Evolutionary conservation across 1,140 invertebrate genomes (phyloP).

Genomic region (Brachionus sp.): DNA sequence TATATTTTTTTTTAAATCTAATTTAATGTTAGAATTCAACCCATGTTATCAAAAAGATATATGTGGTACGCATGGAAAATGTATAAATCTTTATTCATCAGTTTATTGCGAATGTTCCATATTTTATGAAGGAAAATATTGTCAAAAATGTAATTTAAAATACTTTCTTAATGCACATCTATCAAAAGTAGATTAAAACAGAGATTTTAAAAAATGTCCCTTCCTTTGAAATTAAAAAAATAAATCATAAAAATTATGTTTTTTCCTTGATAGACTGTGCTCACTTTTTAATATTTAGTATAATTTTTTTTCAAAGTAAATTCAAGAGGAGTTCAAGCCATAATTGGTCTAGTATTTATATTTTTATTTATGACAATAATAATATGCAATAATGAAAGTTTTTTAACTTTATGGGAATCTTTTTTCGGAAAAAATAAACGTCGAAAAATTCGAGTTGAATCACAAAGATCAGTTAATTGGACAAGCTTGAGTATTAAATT

Average conservation of each 20-base stretch:
- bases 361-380: background rate
- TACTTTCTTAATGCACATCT: background rate
- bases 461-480: constrained; percentile 26
- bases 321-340: constrained; percentile 32
- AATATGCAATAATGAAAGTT: background rate
- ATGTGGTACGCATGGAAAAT: constrained; percentile 8
- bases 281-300: background rate
- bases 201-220: too few relatives aligned
- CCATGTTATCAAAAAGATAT: constrained; percentile 34
- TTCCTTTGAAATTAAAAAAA: constrained; percentile 17
- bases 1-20: background rate
- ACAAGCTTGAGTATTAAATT: constrained; percentile 19
- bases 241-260: background rate
- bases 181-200: background rate
- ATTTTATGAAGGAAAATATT: constrained; percentile 22
- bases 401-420: background rate
- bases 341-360: background rate
- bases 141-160: constrained; percentile 25
- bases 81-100: constrained; percentile 25
- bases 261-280: background rate
- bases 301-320: background rate
- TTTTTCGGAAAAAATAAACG: background rate
- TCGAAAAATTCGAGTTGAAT: background rate
- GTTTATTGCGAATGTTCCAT: constrained; percentile 29
- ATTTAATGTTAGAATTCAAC: constrained; percentile 16